Base-by-base conservation (phyloP, 1,140 invertebrate species). In the Bombyx mandarina region DNA sequence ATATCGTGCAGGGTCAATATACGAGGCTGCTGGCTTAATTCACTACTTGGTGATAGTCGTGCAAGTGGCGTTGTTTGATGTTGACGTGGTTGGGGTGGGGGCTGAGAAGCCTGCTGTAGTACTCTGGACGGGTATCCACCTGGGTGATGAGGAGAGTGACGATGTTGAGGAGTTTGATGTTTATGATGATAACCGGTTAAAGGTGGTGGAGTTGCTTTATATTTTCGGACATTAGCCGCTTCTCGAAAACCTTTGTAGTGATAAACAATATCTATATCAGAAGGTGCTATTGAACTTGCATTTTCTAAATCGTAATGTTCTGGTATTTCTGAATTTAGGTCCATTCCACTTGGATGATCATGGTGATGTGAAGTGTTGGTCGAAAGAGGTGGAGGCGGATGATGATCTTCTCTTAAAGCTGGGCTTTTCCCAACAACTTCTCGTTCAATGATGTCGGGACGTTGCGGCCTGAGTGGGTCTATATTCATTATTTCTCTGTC, bases 251-350 rank as follows among this genome's bases (percentile, higher is more conserved):
- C 96, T 89, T 98, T 98, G 78, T 99, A 99, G 79, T 99, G 97
- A 73, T 97, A 97, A 1, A 98, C 96, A 60, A 99, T 96, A 75
- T 99, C 97, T 61, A 98, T 98, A 81, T 99, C 98, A 8, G 96
- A 98, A 0, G 98, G 97, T 1, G 98, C 98, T 65, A 99, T 98
- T 0, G 96, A 98, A 79, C 96, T 98, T 1, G 97, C 96, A 86
- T 99, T 99, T 84, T 99, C 97, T 55, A 99, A 87, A 80, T 99
- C 97, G 73, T 99, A 99, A 77, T 98, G 97, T 78, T 99, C 97
- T 0, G 97, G 96, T 64, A 95, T 91, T 78, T 98, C 96, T 1
- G 94, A 93, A 76, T 94, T 93, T 54, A 93, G 77, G 64, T 92
- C 91, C 58, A 90, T 91, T 45, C 90, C 90, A 58, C 90, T 90